phyloP scores from a whole-genome alignment of 2,797 vertebrate genomes.

The Anomalospiza imberbis region DNA sequence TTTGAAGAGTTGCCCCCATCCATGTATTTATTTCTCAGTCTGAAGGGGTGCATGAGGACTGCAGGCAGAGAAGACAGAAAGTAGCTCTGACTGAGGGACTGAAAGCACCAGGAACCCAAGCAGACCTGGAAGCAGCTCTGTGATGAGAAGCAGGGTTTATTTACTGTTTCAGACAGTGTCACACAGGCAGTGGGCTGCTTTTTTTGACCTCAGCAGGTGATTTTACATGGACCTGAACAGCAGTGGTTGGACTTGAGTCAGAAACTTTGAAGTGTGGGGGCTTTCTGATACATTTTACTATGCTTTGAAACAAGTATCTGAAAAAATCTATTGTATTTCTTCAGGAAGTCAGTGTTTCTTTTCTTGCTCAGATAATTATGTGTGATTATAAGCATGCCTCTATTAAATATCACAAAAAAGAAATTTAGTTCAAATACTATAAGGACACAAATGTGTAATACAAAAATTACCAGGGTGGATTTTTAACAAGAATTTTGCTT shows the following conservation, averaged over 20 bases:
- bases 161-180: neutral
- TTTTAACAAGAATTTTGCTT: neutral
- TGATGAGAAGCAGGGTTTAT: neutral
- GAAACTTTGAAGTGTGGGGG: neutral
- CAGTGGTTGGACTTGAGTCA: neutral
- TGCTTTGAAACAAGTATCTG: neutral
- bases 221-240: neutral
- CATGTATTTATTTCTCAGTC: neutral
- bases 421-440: neutral
- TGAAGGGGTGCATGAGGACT: neutral
- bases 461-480: neutral
- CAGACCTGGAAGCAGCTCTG: neutral
- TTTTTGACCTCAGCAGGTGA: neutral
- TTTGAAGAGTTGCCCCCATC: neutral
- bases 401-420: neutral
- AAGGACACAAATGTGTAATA: neutral
- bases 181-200: neutral
- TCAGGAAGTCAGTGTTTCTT: neutral
- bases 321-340: neutral
- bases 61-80: neutral
- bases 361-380: neutral
- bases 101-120: neutral
- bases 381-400: neutral
- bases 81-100: neutral
- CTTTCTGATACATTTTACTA: neutral